A percentile compares a stretch with the other conserved stretches of the same genome.
Evolutionary conservation across 1,140 invertebrate species (phyloP).

Genomic region (Lepidurus apus): DNA sequence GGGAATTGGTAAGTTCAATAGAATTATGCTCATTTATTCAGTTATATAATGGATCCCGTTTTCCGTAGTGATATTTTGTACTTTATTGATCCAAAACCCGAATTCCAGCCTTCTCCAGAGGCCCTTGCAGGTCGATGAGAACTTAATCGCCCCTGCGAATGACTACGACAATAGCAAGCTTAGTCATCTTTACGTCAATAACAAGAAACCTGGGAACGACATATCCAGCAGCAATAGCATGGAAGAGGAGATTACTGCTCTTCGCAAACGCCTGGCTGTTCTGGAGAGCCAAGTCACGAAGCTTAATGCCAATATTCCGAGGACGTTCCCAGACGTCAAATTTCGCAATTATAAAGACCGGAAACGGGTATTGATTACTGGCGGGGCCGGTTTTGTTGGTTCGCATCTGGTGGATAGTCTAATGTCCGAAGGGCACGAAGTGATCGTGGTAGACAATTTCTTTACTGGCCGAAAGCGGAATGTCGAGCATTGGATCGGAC

Average conservation of each 20-base stretch:
- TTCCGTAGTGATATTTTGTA: conserved; percentile 1
- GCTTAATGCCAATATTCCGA: conserved; percentile 50
- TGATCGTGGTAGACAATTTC: conserved; percentile 97
- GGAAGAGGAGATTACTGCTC: background rate
- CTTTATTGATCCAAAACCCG: background rate
- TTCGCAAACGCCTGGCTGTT: background rate
- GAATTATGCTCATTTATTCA: no score
- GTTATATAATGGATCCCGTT: background rate
- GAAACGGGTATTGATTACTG: conserved; percentile 78
- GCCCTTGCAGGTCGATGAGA: background rate
- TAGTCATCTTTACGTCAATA: no score
- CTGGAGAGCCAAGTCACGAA: conserved; percentile 15
- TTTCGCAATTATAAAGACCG: conserved; percentile 83
- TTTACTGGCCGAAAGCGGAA: conserved; percentile 95
- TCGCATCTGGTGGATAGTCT: conserved; percentile 93
- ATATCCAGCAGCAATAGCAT: background rate
- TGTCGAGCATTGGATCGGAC: conserved; percentile 97
- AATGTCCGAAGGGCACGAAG: conserved; percentile 95
- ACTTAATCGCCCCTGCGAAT: background rate
- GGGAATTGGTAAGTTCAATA: background rate
- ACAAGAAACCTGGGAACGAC: background rate
- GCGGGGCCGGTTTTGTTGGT: conserved; percentile 98
- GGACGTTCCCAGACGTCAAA: conserved; percentile 82
- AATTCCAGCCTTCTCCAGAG: background rate
- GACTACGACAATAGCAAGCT: background rate